phyloP scores from a whole-genome alignment of 2,113 vertebrate genomes.

The Rhegmatorhina hoffmannsi region DNA sequence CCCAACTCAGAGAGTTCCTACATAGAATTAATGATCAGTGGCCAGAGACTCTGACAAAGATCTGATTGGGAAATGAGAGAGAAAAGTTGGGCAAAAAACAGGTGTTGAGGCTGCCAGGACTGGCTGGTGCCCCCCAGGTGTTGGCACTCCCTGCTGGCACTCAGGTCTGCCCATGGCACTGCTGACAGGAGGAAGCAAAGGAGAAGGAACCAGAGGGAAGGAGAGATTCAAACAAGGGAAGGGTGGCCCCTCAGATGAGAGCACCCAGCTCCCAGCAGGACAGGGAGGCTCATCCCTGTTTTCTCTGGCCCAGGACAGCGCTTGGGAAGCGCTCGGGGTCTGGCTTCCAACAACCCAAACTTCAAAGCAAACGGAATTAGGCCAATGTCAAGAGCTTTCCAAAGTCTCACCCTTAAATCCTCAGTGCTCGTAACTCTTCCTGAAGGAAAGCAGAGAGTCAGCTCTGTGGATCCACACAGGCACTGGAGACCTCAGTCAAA shows the following conservation, averaged over 20 bases:
- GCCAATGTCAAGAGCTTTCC: slow-evolving; percentile 17
- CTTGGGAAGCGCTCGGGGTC: not conserved
- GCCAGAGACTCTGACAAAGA: not conserved
- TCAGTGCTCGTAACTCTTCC: not conserved
- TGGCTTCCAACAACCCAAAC: not conserved
- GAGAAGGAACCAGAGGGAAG: not conserved
- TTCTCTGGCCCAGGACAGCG: rapidly evolving
- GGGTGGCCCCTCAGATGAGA: not conserved
- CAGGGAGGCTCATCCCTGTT: not conserved
- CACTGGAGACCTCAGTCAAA: not conserved
- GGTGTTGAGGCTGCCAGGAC: rapidly evolving
- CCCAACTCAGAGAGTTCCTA: not conserved
- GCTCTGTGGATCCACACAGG: not conserved
- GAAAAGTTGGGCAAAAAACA: not conserved
- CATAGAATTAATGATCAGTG: not conserved
- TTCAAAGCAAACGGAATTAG: slow-evolving; percentile 34
- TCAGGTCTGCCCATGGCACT: rapidly evolving
- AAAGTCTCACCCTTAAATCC: slow-evolving; percentile 28
- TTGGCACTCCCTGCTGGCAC: not conserved
- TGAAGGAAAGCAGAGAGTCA: slow-evolving; percentile 14
- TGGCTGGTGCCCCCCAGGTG: not conserved
- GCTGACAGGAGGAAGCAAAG: not conserved
- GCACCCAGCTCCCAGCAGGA: not conserved
- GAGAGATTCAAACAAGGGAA: not conserved
- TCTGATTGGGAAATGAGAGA: not conserved